These are phyloP conservation scores for Takifugu ocellatus DNA, from an alignment of 2,797 vertebrate species.

Conservation along the genomic window DNA sequence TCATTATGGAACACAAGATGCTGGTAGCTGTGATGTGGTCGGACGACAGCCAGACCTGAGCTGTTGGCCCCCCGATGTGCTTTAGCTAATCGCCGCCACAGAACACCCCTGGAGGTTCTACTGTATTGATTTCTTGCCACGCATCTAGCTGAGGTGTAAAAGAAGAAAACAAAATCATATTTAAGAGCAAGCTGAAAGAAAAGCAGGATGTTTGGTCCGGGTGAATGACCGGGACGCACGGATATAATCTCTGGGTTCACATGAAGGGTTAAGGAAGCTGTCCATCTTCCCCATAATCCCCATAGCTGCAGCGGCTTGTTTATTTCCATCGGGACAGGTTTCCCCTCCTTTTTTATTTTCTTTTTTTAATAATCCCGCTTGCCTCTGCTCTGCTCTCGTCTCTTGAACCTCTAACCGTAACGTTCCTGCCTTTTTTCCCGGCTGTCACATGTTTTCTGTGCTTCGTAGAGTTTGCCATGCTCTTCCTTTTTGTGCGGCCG, in stretches of 20 bases:
- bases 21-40: constrained; percentile 14
- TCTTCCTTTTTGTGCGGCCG: constrained; percentile 5
- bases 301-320: constrained; percentile 23
- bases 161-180: neutral
- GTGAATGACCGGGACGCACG: neutral
- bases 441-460: constrained; percentile 12
- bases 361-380: constrained; percentile 18
- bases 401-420: constrained; percentile 5
- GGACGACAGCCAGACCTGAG: constrained; percentile 43
- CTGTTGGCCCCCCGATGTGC: constrained; percentile 40
- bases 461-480: neutral
- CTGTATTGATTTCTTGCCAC: no score
- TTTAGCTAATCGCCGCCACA: neutral
- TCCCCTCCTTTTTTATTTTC: constrained; percentile 3
- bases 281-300: constrained; percentile 41
- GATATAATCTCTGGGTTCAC: constrained; percentile 29
- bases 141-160: no score
- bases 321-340: neutral
- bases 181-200: neutral
- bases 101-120: constrained; percentile 7
- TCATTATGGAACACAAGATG: constrained; percentile 13
- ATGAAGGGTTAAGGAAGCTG: constrained; percentile 14
- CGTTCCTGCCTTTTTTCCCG: constrained; percentile 4
- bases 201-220: constrained; percentile 7
- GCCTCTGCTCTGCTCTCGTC: constrained; percentile 17